These are phyloP conservation scores for Gryllus longicercus DNA, from an alignment of 2,888 invertebrate genomes.

Conservation along the genomic window DNA sequence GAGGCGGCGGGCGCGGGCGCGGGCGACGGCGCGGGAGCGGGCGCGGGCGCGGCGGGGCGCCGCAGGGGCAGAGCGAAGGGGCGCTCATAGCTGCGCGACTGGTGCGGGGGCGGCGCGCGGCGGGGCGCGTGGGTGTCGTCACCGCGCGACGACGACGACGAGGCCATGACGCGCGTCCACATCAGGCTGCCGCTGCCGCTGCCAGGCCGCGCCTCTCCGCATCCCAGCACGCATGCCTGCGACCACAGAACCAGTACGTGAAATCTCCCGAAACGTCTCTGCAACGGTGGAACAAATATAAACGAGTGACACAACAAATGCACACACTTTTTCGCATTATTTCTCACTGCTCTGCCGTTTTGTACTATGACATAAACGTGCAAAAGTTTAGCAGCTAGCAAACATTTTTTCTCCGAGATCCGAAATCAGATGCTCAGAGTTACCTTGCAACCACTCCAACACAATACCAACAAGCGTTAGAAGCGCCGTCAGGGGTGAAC, in stretches of 20 bases:
- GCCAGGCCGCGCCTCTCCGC: conserved; percentile 5
- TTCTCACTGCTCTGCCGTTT: too few species aligned
- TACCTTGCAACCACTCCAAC: too few species aligned
- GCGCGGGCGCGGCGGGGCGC: neutral
- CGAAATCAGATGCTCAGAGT: too few species aligned
- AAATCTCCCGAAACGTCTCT: neutral
- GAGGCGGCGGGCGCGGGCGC: neutral
- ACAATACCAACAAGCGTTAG: too few species aligned
- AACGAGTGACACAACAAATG: too few species aligned
- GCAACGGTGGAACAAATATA: too few species aligned
- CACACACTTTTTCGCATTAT: too few species aligned
- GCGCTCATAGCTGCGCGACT: neutral
- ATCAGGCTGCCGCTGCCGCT: neutral
- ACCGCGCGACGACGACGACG: neutral
- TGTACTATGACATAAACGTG: too few species aligned
- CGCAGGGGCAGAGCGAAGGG: neutral
- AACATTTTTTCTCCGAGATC: too few species aligned
- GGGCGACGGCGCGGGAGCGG: neutral
- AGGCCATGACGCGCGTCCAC: conserved; percentile 10
- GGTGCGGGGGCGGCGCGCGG: neutral
- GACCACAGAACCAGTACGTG: neutral
- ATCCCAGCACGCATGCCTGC: conserved; percentile 17
- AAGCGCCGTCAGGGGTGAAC: too few species aligned
- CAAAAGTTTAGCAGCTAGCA: too few species aligned
- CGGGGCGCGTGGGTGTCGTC: neutral